Base-by-base conservation (phyloP, 1,140 invertebrate species). In the Drosophila repleta region DNA sequence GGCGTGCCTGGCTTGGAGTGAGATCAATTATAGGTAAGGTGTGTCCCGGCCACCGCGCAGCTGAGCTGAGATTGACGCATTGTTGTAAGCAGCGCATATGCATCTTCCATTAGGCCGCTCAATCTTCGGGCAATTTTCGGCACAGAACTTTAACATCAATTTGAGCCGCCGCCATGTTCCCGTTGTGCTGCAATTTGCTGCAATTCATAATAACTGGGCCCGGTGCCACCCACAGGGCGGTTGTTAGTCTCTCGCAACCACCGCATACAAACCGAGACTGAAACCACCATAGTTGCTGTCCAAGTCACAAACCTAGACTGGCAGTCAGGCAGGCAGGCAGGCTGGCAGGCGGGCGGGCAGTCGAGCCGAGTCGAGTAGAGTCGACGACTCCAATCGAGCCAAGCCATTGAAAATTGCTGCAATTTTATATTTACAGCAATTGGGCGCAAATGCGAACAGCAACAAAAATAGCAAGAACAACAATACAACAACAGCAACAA, bases 351-450 rank as follows among this genome's bases (percentile, higher is more conserved):
- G 3, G 32, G 10, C 6, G 11, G 32, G 10, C 32, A 35, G 32
- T 1, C 29, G 29, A 32, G 32, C 2, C 10, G 32, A 17, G 46
- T 18, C 24, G 21, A 13, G 58, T 69, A 70, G 81, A 76, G 81
- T 81, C 81, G 79, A 52, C 73, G 79, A 71, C 56, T 79, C 76
- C 76, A 87, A 75, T 87, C 70, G 83, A 82, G 82, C 62, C 82
- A 45, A 87, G 83, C 82, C 83, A 88, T 88, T 79, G 83, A 88
- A 88, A 88, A 88, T 88, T 88, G 84, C 83, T 61, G 83, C 83
- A 88, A 88, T 88, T 88, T 88, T 88, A 88, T 69, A 79, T 88
- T 88, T 88, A 88, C 83, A 88, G 83, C 83, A 88, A 88, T 88
- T 88, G 83, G 72, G 76, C 83, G 73, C 79, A 87, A 81, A 84